These are phyloP conservation scores for Hypanus sabinus DNA, from an alignment of 2,113 vertebrate genomes.

Conservation along the genomic window DNA sequence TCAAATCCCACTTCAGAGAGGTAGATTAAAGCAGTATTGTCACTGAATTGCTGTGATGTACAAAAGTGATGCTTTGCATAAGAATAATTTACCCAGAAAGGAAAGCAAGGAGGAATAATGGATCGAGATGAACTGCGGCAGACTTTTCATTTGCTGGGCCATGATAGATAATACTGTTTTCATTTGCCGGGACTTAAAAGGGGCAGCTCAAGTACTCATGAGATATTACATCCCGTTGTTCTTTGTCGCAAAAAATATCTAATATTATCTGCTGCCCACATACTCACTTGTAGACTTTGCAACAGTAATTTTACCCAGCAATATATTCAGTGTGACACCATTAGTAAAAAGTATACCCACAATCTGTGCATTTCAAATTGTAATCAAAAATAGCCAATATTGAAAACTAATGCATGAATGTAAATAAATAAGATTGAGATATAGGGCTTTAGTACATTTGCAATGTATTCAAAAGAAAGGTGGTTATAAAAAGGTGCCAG, in stretches of 20 bases:
- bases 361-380: no score
- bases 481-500: no score
- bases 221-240: constrained; percentile 11
- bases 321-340: constrained; percentile 50
- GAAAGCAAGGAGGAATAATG: not conserved
- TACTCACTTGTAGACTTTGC: constrained; percentile 45
- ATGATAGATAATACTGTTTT: not conserved
- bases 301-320: constrained; percentile 52
- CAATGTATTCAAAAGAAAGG: no score
- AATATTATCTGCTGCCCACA: not conserved
- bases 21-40: constrained; percentile 11
- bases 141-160: not conserved
- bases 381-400: no score
- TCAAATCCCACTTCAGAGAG: constrained; percentile 20
- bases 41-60: not conserved
- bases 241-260: constrained; percentile 26
- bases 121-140: not conserved
- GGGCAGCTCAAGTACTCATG: not conserved
- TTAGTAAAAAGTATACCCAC: constrained; percentile 58
- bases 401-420: no score
- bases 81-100: constrained; percentile 23
- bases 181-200: constrained; percentile 15
- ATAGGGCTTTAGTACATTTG: no score
- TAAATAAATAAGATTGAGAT: no score
- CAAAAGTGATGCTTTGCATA: constrained; percentile 21